phyloP scores from a whole-genome alignment of 2,888 invertebrate species.

The Drosophila mimica region DNA sequence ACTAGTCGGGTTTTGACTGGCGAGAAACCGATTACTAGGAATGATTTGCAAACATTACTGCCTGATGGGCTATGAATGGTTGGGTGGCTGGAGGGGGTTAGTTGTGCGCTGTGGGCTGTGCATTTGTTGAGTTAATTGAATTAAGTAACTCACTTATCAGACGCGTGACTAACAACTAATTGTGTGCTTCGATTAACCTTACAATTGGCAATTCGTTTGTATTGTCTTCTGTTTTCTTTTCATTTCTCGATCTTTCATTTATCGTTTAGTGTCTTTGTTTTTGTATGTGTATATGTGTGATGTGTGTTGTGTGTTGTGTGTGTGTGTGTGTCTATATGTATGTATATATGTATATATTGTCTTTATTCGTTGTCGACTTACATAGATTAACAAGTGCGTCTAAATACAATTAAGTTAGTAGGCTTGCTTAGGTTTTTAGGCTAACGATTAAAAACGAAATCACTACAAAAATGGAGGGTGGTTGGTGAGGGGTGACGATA shows the following conservation, averaged over 20 bases:
- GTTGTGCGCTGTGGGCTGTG: not conserved
- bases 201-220: conserved; percentile 65
- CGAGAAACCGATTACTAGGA: conserved; percentile 24
- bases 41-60: not conserved
- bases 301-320: conserved; percentile 8
- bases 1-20: conserved; percentile 29
- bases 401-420: conserved; percentile 72
- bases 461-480: conserved; percentile 64
- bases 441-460: conserved; percentile 59
- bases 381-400: conserved; percentile 75
- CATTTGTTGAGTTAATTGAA: conserved; percentile 68
- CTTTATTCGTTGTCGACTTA: conserved; percentile 79
- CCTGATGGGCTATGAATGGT: not conserved
- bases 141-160: conserved; percentile 76
- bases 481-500: conserved; percentile 29
- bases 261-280: conserved; percentile 42
- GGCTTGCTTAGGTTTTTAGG: conserved; percentile 61
- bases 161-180: conserved; percentile 76
- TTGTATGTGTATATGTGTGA: conserved; percentile 2
- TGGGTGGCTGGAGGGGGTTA: not conserved
- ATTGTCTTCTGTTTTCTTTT: conserved; percentile 22
- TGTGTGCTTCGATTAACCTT: conserved; percentile 75
- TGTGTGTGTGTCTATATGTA: conserved; percentile 16
- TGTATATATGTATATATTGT: conserved; percentile 56
- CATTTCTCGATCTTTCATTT: conserved; percentile 6